Percentiles rank a stretch among this genome's conserved stretches.
phyloP scores from a whole-genome alignment of 2,797 vertebrate genomes.

The Gadopsis marmoratus region DNA sequence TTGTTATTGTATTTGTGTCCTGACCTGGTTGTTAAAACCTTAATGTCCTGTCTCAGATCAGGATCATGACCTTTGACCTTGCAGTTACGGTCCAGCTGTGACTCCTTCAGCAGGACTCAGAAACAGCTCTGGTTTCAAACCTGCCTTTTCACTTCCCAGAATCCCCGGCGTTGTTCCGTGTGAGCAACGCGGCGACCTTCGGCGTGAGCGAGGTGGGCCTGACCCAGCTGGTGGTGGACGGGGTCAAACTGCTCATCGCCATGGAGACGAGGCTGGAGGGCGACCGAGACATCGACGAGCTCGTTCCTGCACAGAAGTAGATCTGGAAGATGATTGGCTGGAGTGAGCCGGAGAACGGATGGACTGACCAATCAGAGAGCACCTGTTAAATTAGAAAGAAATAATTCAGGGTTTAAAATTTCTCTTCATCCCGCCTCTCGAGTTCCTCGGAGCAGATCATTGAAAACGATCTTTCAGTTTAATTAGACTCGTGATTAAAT shows the following conservation, averaged over 20 bases:
- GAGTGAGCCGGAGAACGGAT: background rate
- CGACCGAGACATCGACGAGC: slow-evolving; percentile 66
- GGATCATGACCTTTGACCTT: too few relatives aligned
- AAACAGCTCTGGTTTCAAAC: background rate
- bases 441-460: background rate
- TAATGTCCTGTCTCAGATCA: too few relatives aligned
- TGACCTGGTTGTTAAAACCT: too few relatives aligned
- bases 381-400: background rate
- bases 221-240: slow-evolving; percentile 82
- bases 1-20: too few relatives aligned
- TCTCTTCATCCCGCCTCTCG: too few relatives aligned
- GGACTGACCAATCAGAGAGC: background rate
- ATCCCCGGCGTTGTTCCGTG: slow-evolving; percentile 7
- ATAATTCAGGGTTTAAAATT: background rate
- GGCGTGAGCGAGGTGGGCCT: slow-evolving; percentile 78
- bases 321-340: slow-evolving; percentile 8
- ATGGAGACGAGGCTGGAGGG: slow-evolving; percentile 82
- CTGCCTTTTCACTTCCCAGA: slow-evolving; percentile 40
- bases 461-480: background rate
- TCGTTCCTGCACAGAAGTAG: slow-evolving; percentile 73
- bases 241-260: slow-evolving; percentile 79
- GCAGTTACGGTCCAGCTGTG: too few relatives aligned
- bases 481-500: background rate
- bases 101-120: too few relatives aligned
- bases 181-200: slow-evolving; percentile 77